Percentiles rank a stretch among this genome's conserved stretches.
Evolutionary conservation across 1,140 invertebrate species (phyloP).

Genomic region (Plectus sambesii): DNA sequence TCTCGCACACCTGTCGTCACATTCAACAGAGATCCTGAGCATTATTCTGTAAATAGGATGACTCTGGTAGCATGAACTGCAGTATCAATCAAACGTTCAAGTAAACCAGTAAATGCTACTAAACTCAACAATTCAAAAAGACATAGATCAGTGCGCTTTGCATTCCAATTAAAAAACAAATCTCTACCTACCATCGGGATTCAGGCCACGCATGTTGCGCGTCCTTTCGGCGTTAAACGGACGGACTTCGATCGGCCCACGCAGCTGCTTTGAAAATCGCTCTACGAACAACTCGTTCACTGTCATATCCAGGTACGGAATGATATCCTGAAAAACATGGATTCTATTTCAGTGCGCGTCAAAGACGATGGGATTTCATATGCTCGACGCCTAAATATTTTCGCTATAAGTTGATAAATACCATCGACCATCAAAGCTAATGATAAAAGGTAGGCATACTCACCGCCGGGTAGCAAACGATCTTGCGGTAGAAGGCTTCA

Average conservation of each 20-base stretch:
- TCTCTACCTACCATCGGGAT: slow-evolving; percentile 71
- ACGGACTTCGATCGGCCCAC: slow-evolving; percentile 90
- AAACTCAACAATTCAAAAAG: too few species aligned
- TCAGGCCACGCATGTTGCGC: slow-evolving; percentile 83
- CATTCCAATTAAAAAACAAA: too few species aligned
- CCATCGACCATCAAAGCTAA: too few species aligned
- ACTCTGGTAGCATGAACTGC: too few species aligned
- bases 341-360: slow-evolving; percentile 3
- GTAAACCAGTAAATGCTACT: too few species aligned
- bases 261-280: slow-evolving; percentile 62
- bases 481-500: slow-evolving; percentile 70
- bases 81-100: too few species aligned
- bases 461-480: slow-evolving; percentile 71
- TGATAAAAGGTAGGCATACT: background rate
- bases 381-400: background rate
- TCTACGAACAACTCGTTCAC: slow-evolving; percentile 94
- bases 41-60: too few species aligned
- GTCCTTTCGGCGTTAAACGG: slow-evolving; percentile 88
- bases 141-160: too few species aligned
- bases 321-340: slow-evolving; percentile 66
- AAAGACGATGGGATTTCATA: background rate
- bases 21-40: too few species aligned
- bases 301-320: slow-evolving; percentile 91
- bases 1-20: background rate
- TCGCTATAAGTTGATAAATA: too few species aligned